Base-by-base conservation (phyloP, 1,140 invertebrate species). In the Temnothorax longispinosus region DNA sequence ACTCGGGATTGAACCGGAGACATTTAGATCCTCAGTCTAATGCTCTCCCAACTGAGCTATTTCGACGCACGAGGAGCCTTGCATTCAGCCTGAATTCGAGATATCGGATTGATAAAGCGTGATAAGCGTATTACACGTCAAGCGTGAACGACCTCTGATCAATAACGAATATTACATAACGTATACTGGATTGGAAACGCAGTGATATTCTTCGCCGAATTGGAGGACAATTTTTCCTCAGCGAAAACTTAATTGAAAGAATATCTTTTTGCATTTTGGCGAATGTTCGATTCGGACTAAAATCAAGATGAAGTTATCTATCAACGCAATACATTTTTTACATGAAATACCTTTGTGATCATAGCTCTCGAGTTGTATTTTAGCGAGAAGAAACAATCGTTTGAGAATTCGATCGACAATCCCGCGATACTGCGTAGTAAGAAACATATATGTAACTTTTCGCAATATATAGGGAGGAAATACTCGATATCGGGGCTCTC, bases 11-110 rank as follows among this genome's bases (percentile, higher is more conserved):
- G 88, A 89, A 86, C 75, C 75, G 65, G 74, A 35, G 65, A 88
- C 74, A 78, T 89, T 89, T 60, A 85, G 78, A 85, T 85, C 74
- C 78, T 78, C 74, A 74, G 85, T 84, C 76, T 89, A 90, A 90
- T 64, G 85, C 85, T 85, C 67, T 87, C 67, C 74, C 85, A 81
- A 74, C 85, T 74, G 77, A 90, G 86, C 86, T 87, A 78, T 89
- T 88, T 88, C 87, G 82, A 69, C 87, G 15, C 0, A 32, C 35
- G 0, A 13, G 0, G 3, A n/a, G 32, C 6, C 7, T 32, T 2
- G 15, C 32, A 27, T 56, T 4, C 32, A 58, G 11, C 11, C 62
- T 10, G 13, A 80, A 88, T 54, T 78, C 2, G 8, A 10, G 38
- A 15, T 88, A 27, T 50, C 52, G 27, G 35, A 35, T 27, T 47